Evolutionary conservation across 2,888 invertebrate species (phyloP).

Genomic region (Geotrupes spiniger): DNA sequence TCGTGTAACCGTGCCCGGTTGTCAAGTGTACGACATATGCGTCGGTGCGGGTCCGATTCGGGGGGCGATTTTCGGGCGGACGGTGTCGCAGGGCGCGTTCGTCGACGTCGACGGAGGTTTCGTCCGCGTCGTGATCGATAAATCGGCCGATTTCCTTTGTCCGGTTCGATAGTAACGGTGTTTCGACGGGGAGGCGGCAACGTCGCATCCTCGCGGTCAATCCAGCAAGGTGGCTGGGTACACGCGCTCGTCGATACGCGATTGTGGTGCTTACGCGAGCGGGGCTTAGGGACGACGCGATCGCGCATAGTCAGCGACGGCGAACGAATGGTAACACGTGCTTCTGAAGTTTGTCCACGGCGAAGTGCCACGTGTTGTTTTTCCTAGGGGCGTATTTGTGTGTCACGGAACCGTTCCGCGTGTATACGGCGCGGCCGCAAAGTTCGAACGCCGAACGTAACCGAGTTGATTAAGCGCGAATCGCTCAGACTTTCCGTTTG

Average conservation of each 20-base stretch:
- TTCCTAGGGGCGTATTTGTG: constrained; percentile 25
- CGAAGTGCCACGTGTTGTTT: constrained; percentile 33
- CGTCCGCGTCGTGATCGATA: not conserved
- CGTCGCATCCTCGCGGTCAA: constrained; percentile 30
- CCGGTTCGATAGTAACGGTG: constrained; percentile 10
- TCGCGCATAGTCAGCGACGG: constrained; percentile 29
- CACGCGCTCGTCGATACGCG: constrained; percentile 30
- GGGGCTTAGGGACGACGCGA: constrained; percentile 25
- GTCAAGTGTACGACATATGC: constrained; percentile 8
- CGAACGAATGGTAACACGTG: constrained; percentile 34
- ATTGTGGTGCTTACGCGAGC: constrained; percentile 27
- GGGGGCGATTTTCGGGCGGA: not conserved
- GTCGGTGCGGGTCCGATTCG: not conserved
- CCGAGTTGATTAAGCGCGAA: too few relatives aligned
- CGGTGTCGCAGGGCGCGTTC: constrained; percentile 1
- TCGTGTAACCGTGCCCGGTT: constrained; percentile 4
- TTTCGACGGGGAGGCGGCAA: constrained; percentile 13
- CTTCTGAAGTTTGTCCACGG: constrained; percentile 31
- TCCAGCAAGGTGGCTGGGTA: constrained; percentile 37
- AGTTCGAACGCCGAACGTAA: constrained; percentile 1
- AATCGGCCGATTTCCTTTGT: constrained; percentile 14
- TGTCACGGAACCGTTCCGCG: constrained; percentile 13
- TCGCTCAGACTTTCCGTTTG: too few relatives aligned
- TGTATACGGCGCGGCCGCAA: constrained; percentile 12
- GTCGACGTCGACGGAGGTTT: not conserved